Percentiles rank a stretch among this genome's conserved stretches.
Conservation (phyloP, 2,113 vertebrate genomes). For the Alligator sinensis region DNA sequence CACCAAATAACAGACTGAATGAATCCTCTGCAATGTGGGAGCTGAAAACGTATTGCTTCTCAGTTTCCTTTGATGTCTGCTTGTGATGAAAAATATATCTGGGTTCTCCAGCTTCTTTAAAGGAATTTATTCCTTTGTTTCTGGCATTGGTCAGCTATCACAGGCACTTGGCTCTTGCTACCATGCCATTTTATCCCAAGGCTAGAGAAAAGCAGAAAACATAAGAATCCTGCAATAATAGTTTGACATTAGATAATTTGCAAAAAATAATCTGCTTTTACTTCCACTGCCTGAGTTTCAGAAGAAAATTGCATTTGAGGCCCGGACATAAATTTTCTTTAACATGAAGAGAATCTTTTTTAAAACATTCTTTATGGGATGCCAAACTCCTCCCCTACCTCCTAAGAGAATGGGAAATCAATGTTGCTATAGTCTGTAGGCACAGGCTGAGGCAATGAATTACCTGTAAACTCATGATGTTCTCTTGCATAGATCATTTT, state of each 20-base stretch:
- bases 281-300: neutral
- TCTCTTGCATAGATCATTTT: neutral
- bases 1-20: neutral
- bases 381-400: neutral
- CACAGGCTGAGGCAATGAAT: neutral
- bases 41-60: neutral
- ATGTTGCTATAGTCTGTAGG: neutral
- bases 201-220: neutral
- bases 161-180: neutral
- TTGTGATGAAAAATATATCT: neutral
- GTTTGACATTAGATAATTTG: neutral
- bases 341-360: neutral
- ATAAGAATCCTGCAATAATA: neutral
- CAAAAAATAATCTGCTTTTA: neutral
- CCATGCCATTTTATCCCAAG: neutral
- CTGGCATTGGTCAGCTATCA: neutral
- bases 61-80: neutral
- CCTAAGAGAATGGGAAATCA: neutral
- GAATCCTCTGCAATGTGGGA: neutral
- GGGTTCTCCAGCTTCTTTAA: neutral
- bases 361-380: neutral
- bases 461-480: neutral
- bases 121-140: neutral
- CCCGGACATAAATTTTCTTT: rapidly evolving
- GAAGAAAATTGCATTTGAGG: neutral